phyloP scores from a whole-genome alignment of 2,113 vertebrate genomes.

The Tylochromis polylepis region DNA sequence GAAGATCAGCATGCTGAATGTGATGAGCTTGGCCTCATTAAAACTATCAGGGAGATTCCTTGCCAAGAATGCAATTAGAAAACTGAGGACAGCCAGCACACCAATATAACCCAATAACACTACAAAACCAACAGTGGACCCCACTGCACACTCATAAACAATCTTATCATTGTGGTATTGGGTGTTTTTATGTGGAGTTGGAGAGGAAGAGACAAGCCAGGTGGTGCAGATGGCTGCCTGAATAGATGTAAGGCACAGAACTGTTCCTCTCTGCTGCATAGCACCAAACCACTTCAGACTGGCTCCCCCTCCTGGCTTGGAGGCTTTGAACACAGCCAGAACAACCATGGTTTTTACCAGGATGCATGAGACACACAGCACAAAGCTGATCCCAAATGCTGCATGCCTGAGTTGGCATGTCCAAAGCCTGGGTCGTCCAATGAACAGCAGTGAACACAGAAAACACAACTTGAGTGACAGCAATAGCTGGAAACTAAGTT shows the following conservation, averaged over 20 bases:
- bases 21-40: slow-evolving; percentile 7
- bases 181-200: slow-evolving; percentile 46
- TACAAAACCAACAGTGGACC: slow-evolving; percentile 47
- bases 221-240: slow-evolving; percentile 53
- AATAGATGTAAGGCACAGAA: slow-evolving; percentile 36
- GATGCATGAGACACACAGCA: slow-evolving; percentile 38
- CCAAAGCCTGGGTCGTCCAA: slow-evolving; percentile 12
- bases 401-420: slow-evolving; percentile 40
- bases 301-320: slow-evolving; percentile 43
- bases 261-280: slow-evolving; percentile 56
- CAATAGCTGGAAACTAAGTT: too few species aligned
- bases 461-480: too few species aligned
- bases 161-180: slow-evolving; percentile 39
- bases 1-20: slow-evolving; percentile 11
- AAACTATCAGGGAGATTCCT: background rate
- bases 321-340: slow-evolving; percentile 63
- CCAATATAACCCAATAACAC: slow-evolving; percentile 23
- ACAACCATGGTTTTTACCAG: slow-evolving; percentile 46
- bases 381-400: slow-evolving; percentile 48
- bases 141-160: slow-evolving; percentile 56
- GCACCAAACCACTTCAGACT: slow-evolving; percentile 55
- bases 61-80: background rate
- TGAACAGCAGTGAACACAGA: too few species aligned
- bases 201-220: slow-evolving; percentile 54
- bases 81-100: rapidly evolving